Percentiles rank a stretch among this genome's conserved stretches.
Evolutionary conservation across 2,113 vertebrate species (phyloP).

Genomic region (Myrmecobius fasciatus): DNA sequence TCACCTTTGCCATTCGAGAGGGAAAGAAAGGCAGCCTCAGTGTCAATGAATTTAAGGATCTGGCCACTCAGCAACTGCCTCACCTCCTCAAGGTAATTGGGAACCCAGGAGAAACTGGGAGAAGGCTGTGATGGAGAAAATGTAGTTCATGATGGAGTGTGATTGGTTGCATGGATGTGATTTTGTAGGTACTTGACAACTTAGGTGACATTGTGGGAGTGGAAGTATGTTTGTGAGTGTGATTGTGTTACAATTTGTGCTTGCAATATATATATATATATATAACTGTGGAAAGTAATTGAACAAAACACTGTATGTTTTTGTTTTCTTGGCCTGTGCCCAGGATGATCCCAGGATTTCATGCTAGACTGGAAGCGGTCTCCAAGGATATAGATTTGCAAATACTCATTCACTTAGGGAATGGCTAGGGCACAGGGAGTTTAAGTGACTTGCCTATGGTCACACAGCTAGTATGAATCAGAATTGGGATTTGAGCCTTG

Average conservation of each 20-base stretch:
- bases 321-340: neutral
- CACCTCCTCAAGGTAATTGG: conserved; percentile 83
- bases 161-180: neutral
- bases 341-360: neutral
- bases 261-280: too few species aligned
- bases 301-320: neutral
- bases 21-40: conserved; percentile 80
- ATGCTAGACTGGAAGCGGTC: neutral
- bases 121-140: neutral
- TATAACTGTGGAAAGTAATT: neutral
- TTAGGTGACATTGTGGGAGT: neutral
- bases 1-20: conserved; percentile 67
- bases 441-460: neutral
- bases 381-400: neutral
- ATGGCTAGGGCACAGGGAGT: neutral
- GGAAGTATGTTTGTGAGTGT: neutral
- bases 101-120: rapidly evolving
- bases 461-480: neutral
- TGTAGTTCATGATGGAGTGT: neutral
- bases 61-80: conserved; percentile 81
- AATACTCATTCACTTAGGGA: neutral
- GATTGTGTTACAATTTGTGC: neutral
- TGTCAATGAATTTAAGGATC: conserved; percentile 73
- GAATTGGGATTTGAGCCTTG: neutral
- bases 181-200: neutral